These are phyloP conservation scores for Rhabdophis nuchalis DNA, from an alignment of 2,797 vertebrate genomes.

Conservation along the genomic window DNA sequence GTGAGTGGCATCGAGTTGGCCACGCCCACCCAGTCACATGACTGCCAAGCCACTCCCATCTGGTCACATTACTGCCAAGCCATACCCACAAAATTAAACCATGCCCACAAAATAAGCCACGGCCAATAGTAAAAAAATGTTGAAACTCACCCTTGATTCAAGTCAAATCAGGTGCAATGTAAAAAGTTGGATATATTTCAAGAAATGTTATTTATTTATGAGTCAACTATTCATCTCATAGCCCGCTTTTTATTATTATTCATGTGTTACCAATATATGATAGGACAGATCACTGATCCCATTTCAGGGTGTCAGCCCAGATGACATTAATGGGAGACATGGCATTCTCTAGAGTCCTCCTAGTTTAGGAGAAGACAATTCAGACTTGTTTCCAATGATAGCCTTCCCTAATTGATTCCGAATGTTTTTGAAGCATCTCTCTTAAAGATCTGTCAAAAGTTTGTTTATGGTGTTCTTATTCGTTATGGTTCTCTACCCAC, in stretches of 20 bases:
- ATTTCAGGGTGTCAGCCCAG: neutral
- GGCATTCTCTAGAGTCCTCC: slow-evolving; percentile 18
- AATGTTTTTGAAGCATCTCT: neutral
- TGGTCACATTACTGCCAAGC: too few species aligned
- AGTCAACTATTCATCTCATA: neutral
- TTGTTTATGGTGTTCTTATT: neutral
- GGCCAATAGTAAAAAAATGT: too few species aligned
- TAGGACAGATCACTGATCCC: neutral
- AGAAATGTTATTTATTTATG: neutral
- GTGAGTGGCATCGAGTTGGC: too few species aligned
- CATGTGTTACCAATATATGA: neutral
- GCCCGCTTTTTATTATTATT: neutral
- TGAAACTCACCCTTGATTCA: too few species aligned
- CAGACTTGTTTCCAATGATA: neutral
- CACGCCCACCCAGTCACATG: too few species aligned
- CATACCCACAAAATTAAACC: too few species aligned
- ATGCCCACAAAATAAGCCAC: too few species aligned
- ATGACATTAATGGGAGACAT: neutral
- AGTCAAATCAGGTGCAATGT: neutral
- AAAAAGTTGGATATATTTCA: neutral
- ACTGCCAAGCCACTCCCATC: too few species aligned
- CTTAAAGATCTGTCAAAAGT: neutral
- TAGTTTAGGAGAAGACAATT: neutral
- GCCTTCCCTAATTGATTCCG: neutral
- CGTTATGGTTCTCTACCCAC: neutral